Conservation (phyloP, 1,140 invertebrate species). For the Phortica variegata region DNA sequence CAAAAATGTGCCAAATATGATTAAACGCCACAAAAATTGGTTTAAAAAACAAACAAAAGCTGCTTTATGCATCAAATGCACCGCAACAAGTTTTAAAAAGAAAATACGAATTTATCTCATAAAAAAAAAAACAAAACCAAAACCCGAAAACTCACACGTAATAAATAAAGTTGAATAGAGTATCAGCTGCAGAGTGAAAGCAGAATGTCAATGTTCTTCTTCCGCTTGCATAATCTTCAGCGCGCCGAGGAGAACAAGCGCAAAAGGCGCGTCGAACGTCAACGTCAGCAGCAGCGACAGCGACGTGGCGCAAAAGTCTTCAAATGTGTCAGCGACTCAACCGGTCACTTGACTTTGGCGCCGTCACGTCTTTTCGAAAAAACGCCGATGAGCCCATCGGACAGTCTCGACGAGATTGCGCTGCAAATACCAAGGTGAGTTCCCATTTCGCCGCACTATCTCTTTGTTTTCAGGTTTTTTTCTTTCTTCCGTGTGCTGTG, state of each 20-base stretch:
- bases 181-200: no score
- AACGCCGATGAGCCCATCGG: conserved; percentile 77
- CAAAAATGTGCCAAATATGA: no score
- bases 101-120: not conserved
- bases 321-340: conserved; percentile 58
- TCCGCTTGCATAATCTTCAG: conserved; percentile 85
- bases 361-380: conserved; percentile 80
- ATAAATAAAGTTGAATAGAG: not conserved
- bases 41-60: no score
- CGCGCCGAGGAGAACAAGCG: conserved; percentile 73
- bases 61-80: no score
- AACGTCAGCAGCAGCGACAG: conserved; percentile 59
- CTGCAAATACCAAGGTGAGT: conserved; percentile 85
- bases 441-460: no score
- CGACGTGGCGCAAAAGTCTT: conserved; percentile 56
- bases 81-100: not conserved
- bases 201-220: conserved; percentile 93
- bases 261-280: conserved; percentile 61
- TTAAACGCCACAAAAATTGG: no score
- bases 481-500: no score
- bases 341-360: conserved; percentile 63
- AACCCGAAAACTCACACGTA: not conserved
- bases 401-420: conserved; percentile 87
- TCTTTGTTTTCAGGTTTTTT: no score
- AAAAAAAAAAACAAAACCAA: not conserved